Percentiles rank a stretch among this genome's conserved stretches.
Conservation (phyloP, 2,797 vertebrate genomes). For the Dicrostonyx torquatus region DNA sequence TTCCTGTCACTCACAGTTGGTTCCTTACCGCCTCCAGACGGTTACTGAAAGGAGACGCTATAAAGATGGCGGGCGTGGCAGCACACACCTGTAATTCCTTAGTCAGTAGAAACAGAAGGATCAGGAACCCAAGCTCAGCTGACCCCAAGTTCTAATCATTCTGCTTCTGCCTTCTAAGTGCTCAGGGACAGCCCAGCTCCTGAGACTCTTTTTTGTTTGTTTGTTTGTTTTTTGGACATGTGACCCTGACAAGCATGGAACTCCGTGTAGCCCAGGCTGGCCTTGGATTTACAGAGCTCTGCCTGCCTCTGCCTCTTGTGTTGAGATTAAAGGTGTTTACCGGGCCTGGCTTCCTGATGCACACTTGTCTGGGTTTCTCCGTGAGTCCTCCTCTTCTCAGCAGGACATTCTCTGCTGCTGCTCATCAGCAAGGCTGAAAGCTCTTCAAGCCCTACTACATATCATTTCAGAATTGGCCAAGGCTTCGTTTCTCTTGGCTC, state of each 20-base stretch:
- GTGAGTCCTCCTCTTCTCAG: neutral
- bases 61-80: neutral
- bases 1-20: neutral
- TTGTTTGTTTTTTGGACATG: neutral
- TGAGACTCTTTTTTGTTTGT: neutral
- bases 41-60: neutral
- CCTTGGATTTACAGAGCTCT: neutral
- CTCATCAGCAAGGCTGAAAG: constrained; percentile 11
- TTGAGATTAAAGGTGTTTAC: neutral
- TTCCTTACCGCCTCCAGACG: neutral
- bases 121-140: neutral
- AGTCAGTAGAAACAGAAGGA: neutral
- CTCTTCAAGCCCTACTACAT: neutral
- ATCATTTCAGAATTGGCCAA: constrained; percentile 32
- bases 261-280: neutral
- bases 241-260: neutral
- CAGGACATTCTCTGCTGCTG: neutral
- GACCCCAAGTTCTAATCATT: neutral
- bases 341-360: neutral
- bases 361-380: neutral
- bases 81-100: neutral
- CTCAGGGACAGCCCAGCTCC: neutral
- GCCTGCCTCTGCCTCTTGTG: neutral
- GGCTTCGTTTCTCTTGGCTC: constrained; percentile 3
- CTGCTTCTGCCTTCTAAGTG: neutral